Conservation (phyloP, 2,888 invertebrate genomes). For the Thumatha senex region DNA sequence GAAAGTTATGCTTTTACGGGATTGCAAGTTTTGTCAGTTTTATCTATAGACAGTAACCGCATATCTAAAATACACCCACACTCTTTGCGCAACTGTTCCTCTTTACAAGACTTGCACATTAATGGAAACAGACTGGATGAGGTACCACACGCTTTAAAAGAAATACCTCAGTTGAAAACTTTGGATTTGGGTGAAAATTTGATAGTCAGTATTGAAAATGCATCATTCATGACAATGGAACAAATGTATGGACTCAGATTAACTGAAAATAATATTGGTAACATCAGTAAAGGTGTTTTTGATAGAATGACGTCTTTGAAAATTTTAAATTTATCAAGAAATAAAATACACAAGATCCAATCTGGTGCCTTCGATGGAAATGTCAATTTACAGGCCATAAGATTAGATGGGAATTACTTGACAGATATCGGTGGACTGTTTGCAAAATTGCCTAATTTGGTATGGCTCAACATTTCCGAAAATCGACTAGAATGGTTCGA, state of each 20-base stretch:
- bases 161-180: slow-evolving; percentile 89
- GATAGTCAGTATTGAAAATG: slow-evolving; percentile 89
- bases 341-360: slow-evolving; percentile 91
- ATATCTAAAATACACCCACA: slow-evolving; percentile 89
- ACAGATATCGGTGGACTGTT: slow-evolving; percentile 91
- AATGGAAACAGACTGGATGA: slow-evolving; percentile 91
- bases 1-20: slow-evolving; percentile 91
- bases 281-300: slow-evolving; percentile 91
- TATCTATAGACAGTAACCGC: slow-evolving; percentile 91
- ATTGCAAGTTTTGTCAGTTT: slow-evolving; percentile 88
- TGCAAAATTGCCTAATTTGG: slow-evolving; percentile 90
- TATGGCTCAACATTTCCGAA: slow-evolving; percentile 94
- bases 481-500: slow-evolving; percentile 93
- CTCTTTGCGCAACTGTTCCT: slow-evolving; percentile 90
- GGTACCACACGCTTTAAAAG: slow-evolving; percentile 89
- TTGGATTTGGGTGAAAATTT: slow-evolving; percentile 94
- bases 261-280: slow-evolving; percentile 92
- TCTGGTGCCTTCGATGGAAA: slow-evolving; percentile 91
- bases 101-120: slow-evolving; percentile 91
- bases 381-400: slow-evolving; percentile 90
- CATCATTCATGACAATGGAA: slow-evolving; percentile 91
- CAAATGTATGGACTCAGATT: slow-evolving; percentile 92
- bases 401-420: slow-evolving; percentile 92
- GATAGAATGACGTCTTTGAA: slow-evolving; percentile 90
- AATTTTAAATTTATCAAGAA: slow-evolving; percentile 92